Evolutionary conservation across 2,888 invertebrate species (phyloP), one percentile per base, ranked within the genome.

Genomic region (Idaea biselata): DNA sequence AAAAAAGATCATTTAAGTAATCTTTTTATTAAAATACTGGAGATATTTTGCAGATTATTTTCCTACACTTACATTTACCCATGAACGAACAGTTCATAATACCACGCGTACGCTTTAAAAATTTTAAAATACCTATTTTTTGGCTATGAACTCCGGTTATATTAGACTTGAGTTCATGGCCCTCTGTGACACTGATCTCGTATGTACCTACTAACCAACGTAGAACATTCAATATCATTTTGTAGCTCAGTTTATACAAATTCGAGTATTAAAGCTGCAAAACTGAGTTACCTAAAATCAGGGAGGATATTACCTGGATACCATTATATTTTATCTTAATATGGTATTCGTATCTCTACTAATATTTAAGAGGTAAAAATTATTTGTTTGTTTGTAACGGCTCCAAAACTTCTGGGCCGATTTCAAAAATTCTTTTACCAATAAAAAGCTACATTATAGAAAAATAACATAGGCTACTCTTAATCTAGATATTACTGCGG

Each of bases 101-200:
- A 16, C 55, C 55, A 16, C 44, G 3, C 8, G 14, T 14, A 44
- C 44, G 44, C 44, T 44, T 14, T 44, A 14, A 44, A 44, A 44
- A 11, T 3, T 8, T 44, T 44, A 44, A 44, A 44, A 44, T 44
- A 44, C 44, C 44, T 44, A 44, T 44, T 44, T 44, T 44, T n/a
- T 44, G 8, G 44, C 44, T 44, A 44, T 87, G 88, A 91, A 89
- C 89, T 89, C 84, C 71, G 78, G 73, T 78, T 83, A 81, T 82
- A 86, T 86, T 83, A 84, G 82, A 80, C 75, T 71, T 63, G 84
- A 82, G 91, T 90, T 91, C 91, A 91, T 86, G 90, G 90, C 86
- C 88, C 80, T 81, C 79, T 80, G 74, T 66, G 76, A 72, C 84
- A 84, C 81, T 72, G 64, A 67, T 69, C 63, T 67, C 67, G 69